Evolutionary conservation across 1,140 invertebrate genomes (phyloP), one percentile per base, ranked within the genome.

Genomic region (Trichoplusia ni): DNA sequence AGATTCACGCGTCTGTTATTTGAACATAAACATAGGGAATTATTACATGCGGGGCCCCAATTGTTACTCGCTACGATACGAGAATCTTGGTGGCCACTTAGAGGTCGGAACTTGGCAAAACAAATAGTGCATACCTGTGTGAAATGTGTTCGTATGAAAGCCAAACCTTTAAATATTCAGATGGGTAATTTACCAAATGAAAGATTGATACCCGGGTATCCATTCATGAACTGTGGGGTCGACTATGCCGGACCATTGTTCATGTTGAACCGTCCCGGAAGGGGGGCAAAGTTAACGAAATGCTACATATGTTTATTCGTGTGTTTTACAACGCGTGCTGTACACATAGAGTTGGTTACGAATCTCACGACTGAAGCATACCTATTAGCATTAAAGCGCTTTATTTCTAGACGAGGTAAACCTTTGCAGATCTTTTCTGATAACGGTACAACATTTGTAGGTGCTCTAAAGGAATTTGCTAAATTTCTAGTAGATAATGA

Each of bases 371-470:
- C n/a, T n/a, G 54, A 75, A 0, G 51, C 25, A 4, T 77, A 71
- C 33, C 25, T 74, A 47, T 31, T 64, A 23, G 70, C 67, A 11
- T 53, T 78, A n/a, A 75, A 71, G 27, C 42, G 76, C 25, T 78
- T 78, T 67, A 66, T 75, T 7, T 71, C 73, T 21, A 46, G 73
- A 5, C 67, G 69, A 4, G 69, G 69, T 47, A 74, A 75, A 31
- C 64, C 67, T n/a, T 9, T 35, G 14, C 51, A 44, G 63, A 71
- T 76, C 33, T 79, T 44, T 25, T 73, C 61, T 6, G 74, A 73
- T 47, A 74, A 71, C 27, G 71, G 65, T 3, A 69, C 56, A 38
- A 76, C 63, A n/a, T 73, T 68, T 46, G 59, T 68, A 42, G 66
- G 66, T 11, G 47, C 51, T n/a, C 19, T 58, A 31, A 63, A 63